phyloP scores from a whole-genome alignment of 2,113 vertebrate genomes.

The Rissa tridactyla region DNA sequence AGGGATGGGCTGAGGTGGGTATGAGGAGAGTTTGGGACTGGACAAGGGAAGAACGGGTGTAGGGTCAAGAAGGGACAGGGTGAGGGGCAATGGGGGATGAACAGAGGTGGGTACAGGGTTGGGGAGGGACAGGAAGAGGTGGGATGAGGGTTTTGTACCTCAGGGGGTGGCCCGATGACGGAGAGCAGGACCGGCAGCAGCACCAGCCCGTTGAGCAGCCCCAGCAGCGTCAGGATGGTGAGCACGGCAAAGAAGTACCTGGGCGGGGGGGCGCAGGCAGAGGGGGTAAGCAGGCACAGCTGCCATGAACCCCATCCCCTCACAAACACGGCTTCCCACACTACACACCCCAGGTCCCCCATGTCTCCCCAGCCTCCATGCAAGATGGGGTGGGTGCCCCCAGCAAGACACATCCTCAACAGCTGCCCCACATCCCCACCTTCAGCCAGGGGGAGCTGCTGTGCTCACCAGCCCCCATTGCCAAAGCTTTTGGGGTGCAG shows the following conservation, averaged over 20 bases:
- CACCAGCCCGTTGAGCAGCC: constrained; percentile 92
- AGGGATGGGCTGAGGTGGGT: neutral
- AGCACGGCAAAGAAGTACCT: constrained; percentile 98
- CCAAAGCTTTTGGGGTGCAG: neutral
- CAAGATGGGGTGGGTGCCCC: neutral
- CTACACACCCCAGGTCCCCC: neutral
- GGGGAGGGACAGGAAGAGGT: neutral
- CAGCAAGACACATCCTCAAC: neutral
- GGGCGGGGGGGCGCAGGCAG: neutral
- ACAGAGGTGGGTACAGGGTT: neutral
- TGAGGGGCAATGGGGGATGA: neutral
- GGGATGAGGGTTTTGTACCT: constrained; percentile 67
- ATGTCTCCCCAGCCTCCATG: neutral
- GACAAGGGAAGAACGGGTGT: neutral
- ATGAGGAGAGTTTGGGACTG: fast-evolving
- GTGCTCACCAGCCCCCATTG: neutral
- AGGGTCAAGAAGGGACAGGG: neutral
- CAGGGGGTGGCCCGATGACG: constrained; percentile 89
- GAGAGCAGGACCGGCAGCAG: constrained; percentile 94
- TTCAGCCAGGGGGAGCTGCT: neutral
- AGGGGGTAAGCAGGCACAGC: neutral
- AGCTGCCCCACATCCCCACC: neutral
- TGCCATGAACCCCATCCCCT: neutral
- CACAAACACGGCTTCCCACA: neutral
- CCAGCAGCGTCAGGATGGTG: constrained; percentile 90